These are phyloP conservation scores for Syrmaticus mikado DNA, from an alignment of 2,113 vertebrate genomes.

Conservation along the genomic window DNA sequence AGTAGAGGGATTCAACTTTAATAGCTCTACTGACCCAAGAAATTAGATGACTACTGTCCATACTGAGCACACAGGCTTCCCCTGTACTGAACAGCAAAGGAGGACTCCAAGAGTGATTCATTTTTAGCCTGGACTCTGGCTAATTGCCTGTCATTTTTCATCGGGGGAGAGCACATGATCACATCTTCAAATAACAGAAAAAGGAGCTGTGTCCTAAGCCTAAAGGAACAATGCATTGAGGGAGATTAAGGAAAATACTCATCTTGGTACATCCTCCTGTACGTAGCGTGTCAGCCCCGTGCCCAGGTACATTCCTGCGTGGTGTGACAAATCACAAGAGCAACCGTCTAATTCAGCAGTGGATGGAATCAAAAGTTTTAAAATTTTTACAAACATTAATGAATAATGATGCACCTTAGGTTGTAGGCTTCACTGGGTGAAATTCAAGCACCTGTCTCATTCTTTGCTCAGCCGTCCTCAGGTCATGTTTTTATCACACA, in stretches of 20 bases:
- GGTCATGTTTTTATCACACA: not conserved
- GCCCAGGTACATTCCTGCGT: not conserved
- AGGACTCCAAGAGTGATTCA: not conserved
- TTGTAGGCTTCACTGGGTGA: not conserved
- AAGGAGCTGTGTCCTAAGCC: not conserved
- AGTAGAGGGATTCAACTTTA: not conserved
- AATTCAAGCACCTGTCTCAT: not conserved
- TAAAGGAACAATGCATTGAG: not conserved
- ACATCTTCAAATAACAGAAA: not conserved
- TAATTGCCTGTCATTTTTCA: not conserved
- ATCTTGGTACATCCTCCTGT: not conserved
- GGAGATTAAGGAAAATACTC: not conserved
- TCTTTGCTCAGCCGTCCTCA: not conserved
- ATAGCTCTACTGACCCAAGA: not conserved
- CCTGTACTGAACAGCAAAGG: not conserved
- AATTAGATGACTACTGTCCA: not conserved
- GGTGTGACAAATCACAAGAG: not conserved
- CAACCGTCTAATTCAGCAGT: not conserved
- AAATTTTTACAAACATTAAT: not conserved
- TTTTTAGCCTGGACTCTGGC: not conserved
- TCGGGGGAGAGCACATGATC: not conserved
- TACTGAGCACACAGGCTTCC: not conserved
- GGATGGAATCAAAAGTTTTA: not conserved
- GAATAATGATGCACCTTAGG: not conserved
- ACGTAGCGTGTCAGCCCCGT: rapidly evolving